phyloP scores from a whole-genome alignment of 2,888 invertebrate species.

The Tenthredo notha region DNA sequence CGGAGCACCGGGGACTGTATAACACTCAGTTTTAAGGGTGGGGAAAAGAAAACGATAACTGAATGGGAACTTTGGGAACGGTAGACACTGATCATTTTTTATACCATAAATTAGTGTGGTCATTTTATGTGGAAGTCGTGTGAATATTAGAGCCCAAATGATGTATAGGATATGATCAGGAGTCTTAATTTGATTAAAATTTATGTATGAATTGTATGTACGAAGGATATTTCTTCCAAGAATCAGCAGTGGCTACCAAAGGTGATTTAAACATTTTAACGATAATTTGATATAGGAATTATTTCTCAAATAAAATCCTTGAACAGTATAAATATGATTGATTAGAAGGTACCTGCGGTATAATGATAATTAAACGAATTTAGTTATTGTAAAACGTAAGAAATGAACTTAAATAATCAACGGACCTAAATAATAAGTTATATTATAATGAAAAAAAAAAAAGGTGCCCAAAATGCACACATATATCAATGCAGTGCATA shows the following conservation, averaged over 20 bases:
- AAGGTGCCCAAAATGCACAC: slow-evolving; percentile 78
- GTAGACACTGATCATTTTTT: slow-evolving; percentile 51
- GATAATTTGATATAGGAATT: slow-evolving; percentile 55
- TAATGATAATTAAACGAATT: slow-evolving; percentile 46
- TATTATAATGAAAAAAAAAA: slow-evolving; percentile 72
- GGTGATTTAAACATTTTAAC: slow-evolving; percentile 59
- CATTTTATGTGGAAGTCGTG: not conserved
- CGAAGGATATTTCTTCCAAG: not conserved
- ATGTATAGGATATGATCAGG: not conserved
- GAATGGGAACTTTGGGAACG: slow-evolving; percentile 16
- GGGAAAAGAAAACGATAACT: slow-evolving; percentile 67
- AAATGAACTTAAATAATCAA: slow-evolving; percentile 60
- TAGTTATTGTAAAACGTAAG: slow-evolving; percentile 57
- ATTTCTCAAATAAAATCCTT: slow-evolving; percentile 68
- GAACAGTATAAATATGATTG: slow-evolving; percentile 63
- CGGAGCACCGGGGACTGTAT: slow-evolving; percentile 96
- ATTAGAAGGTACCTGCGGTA: slow-evolving; percentile 44
- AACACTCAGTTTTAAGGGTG: slow-evolving; percentile 80
- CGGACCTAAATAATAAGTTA: slow-evolving; percentile 68
- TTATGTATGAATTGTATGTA: not conserved
- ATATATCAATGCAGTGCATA: slow-evolving; percentile 78
- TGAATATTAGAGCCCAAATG: not conserved
- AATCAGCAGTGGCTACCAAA: slow-evolving; percentile 56
- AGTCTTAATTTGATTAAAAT: not conserved
- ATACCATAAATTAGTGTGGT: not conserved